phyloP scores from a whole-genome alignment of 2,888 invertebrate species.

The Lagria hirta region DNA sequence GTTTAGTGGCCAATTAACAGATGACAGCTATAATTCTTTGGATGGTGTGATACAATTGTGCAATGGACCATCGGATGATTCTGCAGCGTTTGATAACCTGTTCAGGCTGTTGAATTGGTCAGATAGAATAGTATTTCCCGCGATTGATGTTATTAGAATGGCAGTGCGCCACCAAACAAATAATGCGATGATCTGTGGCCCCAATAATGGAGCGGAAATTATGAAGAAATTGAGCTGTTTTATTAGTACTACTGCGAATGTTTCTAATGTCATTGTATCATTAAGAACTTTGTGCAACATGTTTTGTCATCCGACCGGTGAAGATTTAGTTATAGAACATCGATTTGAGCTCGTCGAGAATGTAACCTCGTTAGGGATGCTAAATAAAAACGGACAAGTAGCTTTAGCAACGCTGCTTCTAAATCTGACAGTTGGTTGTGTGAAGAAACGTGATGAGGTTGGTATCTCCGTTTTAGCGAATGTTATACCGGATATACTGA shows the following conservation, averaged over 20 bases:
- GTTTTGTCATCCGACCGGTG: slow-evolving; percentile 69
- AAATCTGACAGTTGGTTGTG: slow-evolving; percentile 68
- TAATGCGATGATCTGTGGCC: slow-evolving; percentile 62
- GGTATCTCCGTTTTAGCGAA: slow-evolving; percentile 57
- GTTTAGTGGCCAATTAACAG: slow-evolving; percentile 62
- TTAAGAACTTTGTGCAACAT: slow-evolving; percentile 81
- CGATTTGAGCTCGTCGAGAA: slow-evolving; percentile 60
- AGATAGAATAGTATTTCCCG: slow-evolving; percentile 81
- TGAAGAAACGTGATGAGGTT: slow-evolving; percentile 58
- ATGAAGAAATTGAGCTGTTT: slow-evolving; percentile 45
- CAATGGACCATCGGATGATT: slow-evolving; percentile 52
- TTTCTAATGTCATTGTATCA: slow-evolving; percentile 79
- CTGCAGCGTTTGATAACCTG: slow-evolving; percentile 59
- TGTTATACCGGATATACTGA: slow-evolving; percentile 59
- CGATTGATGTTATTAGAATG: slow-evolving; percentile 82
- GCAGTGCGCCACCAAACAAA: slow-evolving; percentile 63
- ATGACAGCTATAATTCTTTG: slow-evolving; percentile 60
- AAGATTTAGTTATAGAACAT: slow-evolving; percentile 62
- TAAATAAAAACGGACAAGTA: slow-evolving; percentile 68
- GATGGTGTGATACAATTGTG: slow-evolving; percentile 67
- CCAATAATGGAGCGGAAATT: slow-evolving; percentile 44
- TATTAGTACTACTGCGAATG: slow-evolving; percentile 52
- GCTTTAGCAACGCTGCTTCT: slow-evolving; percentile 72
- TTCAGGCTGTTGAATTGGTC: slow-evolving; percentile 72
- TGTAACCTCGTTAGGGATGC: slow-evolving; percentile 57